Conservation (phyloP, 2,113 vertebrate genomes). For the Tichodroma muraria region DNA sequence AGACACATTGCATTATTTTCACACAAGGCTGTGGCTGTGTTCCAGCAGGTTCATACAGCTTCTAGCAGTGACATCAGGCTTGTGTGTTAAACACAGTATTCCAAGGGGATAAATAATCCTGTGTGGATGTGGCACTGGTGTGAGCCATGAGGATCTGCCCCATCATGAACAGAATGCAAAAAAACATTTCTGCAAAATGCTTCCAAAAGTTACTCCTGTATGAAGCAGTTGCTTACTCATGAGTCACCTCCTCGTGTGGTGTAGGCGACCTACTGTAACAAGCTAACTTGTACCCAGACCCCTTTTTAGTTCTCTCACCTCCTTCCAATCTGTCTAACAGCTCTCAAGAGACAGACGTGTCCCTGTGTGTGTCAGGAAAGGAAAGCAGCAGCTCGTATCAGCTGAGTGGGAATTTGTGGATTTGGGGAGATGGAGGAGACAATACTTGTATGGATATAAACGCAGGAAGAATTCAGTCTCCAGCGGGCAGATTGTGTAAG, state of each 20-base stretch:
- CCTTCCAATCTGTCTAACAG: not conserved
- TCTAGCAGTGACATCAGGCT: not conserved
- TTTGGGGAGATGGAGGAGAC: not conserved
- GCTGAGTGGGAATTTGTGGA: not conserved
- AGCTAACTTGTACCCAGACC: not conserved
- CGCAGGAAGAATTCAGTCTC: not conserved
- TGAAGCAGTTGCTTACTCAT: not conserved
- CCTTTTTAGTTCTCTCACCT: not conserved
- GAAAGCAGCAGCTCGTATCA: not conserved
- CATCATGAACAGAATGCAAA: not conserved
- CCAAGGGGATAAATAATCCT: not conserved
- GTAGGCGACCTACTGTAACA: not conserved
- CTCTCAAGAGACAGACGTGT: not conserved
- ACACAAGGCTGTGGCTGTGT: not conserved
- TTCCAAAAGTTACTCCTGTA: not conserved
- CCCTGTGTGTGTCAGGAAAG: not conserved
- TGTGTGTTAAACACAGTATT: not conserved
- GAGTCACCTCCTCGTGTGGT: not conserved
- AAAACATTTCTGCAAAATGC: not conserved
- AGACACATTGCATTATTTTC: not conserved
- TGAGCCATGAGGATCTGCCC: not conserved
- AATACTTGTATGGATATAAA: not conserved
- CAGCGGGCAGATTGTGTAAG: rapidly evolving
- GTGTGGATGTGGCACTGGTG: no score
- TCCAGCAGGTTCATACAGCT: not conserved